Percentiles rank a stretch among this genome's conserved stretches.
Evolutionary conservation across 2,797 vertebrate genomes (phyloP).

Genomic region (Lophotriccus pileatus): DNA sequence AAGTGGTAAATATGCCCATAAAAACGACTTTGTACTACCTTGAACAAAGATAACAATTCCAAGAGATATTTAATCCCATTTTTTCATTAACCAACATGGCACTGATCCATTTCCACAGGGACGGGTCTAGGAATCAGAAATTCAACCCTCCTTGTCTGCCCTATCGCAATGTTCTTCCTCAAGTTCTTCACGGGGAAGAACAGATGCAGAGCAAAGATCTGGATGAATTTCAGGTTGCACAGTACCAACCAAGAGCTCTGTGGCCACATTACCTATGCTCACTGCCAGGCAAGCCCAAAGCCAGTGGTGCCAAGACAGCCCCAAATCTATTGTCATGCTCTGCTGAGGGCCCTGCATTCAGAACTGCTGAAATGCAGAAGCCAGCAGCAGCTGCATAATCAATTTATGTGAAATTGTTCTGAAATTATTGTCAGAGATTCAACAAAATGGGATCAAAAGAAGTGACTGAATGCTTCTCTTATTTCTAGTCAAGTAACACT

Average conservation of each 20-base stretch:
- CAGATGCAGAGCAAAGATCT: neutral
- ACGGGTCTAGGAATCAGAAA: neutral
- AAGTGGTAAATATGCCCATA: neutral
- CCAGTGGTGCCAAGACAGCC: neutral
- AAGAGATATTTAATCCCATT: neutral
- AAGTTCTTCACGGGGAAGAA: neutral
- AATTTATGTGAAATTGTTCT: neutral
- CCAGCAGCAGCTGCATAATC: slow-evolving; percentile 9
- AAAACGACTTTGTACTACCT: neutral
- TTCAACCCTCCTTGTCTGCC: neutral
- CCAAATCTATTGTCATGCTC: neutral
- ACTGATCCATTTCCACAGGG: neutral
- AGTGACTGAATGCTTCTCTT: neutral
- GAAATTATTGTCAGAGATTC: neutral
- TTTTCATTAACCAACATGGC: neutral
- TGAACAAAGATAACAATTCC: neutral
- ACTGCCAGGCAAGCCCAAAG: neutral
- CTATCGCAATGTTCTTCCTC: neutral
- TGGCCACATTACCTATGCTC: neutral
- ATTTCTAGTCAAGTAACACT: neutral
- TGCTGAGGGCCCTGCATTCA: neutral
- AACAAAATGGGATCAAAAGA: neutral
- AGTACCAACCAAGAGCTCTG: neutral
- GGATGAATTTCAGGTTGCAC: neutral
- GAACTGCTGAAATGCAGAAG: neutral